A percentile compares a stretch with the other conserved stretches of the same genome.
These are phyloP conservation scores for Grammomys dolichurus DNA, from an alignment of 2,113 vertebrate genomes.

Conservation along the genomic window DNA sequence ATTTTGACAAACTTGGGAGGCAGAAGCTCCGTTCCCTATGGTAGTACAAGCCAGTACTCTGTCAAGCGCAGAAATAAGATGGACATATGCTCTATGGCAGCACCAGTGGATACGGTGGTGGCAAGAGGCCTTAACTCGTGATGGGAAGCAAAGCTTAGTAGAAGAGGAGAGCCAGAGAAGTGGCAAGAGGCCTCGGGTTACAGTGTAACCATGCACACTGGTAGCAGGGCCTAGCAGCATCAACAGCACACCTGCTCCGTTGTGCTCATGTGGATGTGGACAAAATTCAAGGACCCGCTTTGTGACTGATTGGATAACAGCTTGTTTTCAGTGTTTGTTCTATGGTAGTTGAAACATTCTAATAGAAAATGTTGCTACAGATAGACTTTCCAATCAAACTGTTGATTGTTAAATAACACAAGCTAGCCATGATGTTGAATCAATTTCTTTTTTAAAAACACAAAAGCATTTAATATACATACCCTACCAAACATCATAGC, in stretches of 20 bases:
- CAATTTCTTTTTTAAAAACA: background rate
- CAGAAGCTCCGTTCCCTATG: background rate
- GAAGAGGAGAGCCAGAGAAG: background rate
- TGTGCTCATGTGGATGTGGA: background rate
- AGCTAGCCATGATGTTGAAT: background rate
- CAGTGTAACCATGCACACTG: background rate
- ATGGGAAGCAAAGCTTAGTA: background rate
- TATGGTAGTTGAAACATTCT: background rate
- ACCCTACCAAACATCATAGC: background rate
- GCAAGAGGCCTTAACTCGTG: too few species aligned
- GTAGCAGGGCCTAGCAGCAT: background rate
- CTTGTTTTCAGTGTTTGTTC: background rate
- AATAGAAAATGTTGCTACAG: background rate
- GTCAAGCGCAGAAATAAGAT: background rate
- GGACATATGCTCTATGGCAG: too few species aligned
- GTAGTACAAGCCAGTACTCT: background rate
- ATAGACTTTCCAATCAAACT: background rate
- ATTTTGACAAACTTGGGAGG: background rate
- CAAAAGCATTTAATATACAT: background rate
- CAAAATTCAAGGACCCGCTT: background rate
- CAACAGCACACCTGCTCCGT: too few species aligned
- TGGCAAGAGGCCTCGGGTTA: too few species aligned
- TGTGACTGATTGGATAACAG: background rate
- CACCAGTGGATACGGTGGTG: background rate
- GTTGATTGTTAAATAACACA: background rate